A percentile compares a stretch with the other conserved stretches of the same genome.
Conservation (phyloP, 1,140 invertebrate genomes). For the Euwallacea fornicatus region DNA sequence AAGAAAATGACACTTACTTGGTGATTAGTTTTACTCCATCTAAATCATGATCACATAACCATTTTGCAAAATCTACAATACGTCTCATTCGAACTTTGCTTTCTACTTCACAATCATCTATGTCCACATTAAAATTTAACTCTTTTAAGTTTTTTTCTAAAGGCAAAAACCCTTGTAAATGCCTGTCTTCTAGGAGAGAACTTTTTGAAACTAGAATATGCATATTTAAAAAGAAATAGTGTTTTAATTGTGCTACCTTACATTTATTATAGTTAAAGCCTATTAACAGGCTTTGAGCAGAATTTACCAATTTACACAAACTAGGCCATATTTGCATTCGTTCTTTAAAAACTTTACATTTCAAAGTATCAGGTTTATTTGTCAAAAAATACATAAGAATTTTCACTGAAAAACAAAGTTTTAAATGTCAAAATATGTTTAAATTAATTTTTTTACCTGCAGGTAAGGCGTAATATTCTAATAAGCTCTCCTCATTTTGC, state of each 20-base stretch:
- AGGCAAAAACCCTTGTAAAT: constrained; percentile 77
- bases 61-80: constrained; percentile 57
- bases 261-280: constrained; percentile 57
- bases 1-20: constrained; percentile 39
- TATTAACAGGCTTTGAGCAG: constrained; percentile 59
- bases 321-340: constrained; percentile 77
- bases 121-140: constrained; percentile 55
- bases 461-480: constrained; percentile 72
- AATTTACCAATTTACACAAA: constrained; percentile 73
- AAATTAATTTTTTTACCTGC: constrained; percentile 55
- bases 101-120: constrained; percentile 42
- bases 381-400: constrained; percentile 73
- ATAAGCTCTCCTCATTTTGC: constrained; percentile 59
- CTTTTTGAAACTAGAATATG: constrained; percentile 63
- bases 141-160: constrained; percentile 64
- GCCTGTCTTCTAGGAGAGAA: constrained; percentile 77
- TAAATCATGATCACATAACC: constrained; percentile 55
- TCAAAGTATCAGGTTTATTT: constrained; percentile 61
- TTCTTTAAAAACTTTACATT: constrained; percentile 63
- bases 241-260: constrained; percentile 48
- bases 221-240: constrained; percentile 30
- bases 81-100: constrained; percentile 52
- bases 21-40: constrained; percentile 54
- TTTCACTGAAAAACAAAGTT: constrained; percentile 61
- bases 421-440: background rate